Percentiles rank a stretch among this genome's conserved stretches.
phyloP scores from a whole-genome alignment of 2,888 invertebrate genomes.

The Xestia xanthographa region DNA sequence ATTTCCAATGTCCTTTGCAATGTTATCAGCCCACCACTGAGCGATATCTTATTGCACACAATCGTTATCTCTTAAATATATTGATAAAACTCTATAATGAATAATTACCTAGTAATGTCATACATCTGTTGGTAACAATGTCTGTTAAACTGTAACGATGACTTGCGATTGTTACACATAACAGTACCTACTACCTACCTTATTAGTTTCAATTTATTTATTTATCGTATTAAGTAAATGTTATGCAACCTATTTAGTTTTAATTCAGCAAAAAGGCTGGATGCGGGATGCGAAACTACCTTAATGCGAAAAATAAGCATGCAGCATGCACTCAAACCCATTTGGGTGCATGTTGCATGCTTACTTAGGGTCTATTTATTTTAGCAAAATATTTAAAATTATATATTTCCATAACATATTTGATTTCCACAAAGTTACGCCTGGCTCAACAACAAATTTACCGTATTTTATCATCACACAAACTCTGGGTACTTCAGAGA shows the following conservation, averaged over 20 bases:
- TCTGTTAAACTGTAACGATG: constrained; percentile 2
- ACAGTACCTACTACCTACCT: background rate
- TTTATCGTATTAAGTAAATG: constrained; percentile 3
- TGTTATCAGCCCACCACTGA: constrained; percentile 28
- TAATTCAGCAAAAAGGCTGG: background rate
- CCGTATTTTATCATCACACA: background rate
- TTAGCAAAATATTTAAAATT: background rate
- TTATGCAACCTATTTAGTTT: background rate
- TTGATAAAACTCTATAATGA: constrained; percentile 18
- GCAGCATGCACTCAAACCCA: background rate
- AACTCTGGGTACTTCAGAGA: constrained; percentile 15
- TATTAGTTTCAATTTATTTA: background rate
- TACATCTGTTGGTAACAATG: background rate
- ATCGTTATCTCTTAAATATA: background rate
- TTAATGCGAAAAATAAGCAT: background rate
- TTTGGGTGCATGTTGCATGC: background rate
- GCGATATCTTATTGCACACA: background rate
- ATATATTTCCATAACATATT: too few species aligned
- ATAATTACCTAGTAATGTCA: constrained; percentile 15
- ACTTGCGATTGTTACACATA: background rate
- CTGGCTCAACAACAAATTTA: background rate
- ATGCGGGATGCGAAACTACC: background rate
- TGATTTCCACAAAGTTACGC: background rate
- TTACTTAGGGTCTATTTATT: background rate
- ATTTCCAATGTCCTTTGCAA: background rate